Evolutionary conservation across 2,797 vertebrate species (phyloP), one percentile per base, ranked within the genome.

Genomic region (Notolabrus celidotus): DNA sequence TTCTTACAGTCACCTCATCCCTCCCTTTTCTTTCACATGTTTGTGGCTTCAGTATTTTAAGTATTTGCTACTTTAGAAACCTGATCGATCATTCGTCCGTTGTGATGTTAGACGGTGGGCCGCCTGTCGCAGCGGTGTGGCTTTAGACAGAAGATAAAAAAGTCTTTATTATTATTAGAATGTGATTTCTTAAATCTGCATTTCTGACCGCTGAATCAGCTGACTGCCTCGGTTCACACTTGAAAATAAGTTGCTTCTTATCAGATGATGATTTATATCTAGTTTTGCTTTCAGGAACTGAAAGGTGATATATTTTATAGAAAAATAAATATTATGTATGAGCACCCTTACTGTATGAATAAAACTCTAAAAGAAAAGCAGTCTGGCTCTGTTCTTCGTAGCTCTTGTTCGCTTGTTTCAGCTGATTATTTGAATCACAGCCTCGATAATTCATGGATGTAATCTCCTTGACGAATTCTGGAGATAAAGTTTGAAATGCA

Each of bases 271-370:
- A 91, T 94, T 94, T 94, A 82, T 94, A 92, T 91, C 85, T 92
- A 92, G 92, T 92, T 94, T 92, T 92, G 90, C 90, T 92, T 92
- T 92, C 86, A 87, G 83, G 80, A 88, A 85, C 84, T 93, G 88
- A 93, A 92, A 92, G 89, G 84, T 93, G 79, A 92, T 93, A 94
- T 95, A 93, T 95, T 94, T 95, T 94, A 88, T 94, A 94, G 85
- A 90, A 75, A 90, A 75, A 69, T 45, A 79, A 85, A 87, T 86
- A 89, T 89, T 79, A 84, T 91, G 87, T 89, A 89, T 91, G 84
- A 91, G 86, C 88, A 90, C 80, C 71, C 76, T 88, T 71, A 83
- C 86, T 89, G 90, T 92, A 92, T 85, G 86, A 92, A 94, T 94
- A 91, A 94, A 93, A 92, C 67, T 82, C 59, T 55, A 77, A 83